These are phyloP conservation scores for Gnathonemus longibarbis DNA, from an alignment of 2,113 vertebrate genomes.

Conservation along the genomic window DNA sequence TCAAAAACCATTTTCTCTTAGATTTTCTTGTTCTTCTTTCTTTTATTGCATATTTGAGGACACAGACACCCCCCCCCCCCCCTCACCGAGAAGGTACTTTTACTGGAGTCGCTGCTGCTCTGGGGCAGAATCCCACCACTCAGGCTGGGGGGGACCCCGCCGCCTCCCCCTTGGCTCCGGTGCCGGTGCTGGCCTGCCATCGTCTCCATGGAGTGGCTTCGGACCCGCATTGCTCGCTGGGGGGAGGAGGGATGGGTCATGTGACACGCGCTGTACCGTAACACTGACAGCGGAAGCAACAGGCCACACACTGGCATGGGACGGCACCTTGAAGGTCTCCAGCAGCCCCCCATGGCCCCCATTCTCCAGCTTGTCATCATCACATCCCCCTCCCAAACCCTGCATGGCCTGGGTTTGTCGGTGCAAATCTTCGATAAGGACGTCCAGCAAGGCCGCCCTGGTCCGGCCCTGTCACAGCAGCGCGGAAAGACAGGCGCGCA, in stretches of 20 bases:
- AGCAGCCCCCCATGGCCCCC: constrained; percentile 84
- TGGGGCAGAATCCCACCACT: constrained; percentile 77
- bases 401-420: constrained; percentile 82
- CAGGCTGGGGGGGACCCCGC: constrained; percentile 75
- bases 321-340: constrained; percentile 89
- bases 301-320: constrained; percentile 68
- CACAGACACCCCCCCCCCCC: constrained; percentile 16
- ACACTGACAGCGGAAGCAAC: background rate
- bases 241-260: background rate
- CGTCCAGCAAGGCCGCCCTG: constrained; percentile 76
- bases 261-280: background rate
- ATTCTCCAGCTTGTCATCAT: constrained; percentile 86
- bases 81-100: constrained; percentile 75
- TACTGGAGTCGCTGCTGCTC: constrained; percentile 69
- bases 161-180: constrained; percentile 46
- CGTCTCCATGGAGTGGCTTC: constrained; percentile 94
- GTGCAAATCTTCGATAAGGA: constrained; percentile 81
- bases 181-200: constrained; percentile 85
- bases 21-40: background rate
- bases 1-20: background rate
- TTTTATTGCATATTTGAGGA: background rate
- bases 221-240: constrained; percentile 87
- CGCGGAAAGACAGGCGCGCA: background rate
- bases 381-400: constrained; percentile 55
- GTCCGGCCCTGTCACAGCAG: constrained; percentile 71